These are phyloP conservation scores for Lithophane socia DNA, from an alignment of 2,888 invertebrate species.

Conservation along the genomic window DNA sequence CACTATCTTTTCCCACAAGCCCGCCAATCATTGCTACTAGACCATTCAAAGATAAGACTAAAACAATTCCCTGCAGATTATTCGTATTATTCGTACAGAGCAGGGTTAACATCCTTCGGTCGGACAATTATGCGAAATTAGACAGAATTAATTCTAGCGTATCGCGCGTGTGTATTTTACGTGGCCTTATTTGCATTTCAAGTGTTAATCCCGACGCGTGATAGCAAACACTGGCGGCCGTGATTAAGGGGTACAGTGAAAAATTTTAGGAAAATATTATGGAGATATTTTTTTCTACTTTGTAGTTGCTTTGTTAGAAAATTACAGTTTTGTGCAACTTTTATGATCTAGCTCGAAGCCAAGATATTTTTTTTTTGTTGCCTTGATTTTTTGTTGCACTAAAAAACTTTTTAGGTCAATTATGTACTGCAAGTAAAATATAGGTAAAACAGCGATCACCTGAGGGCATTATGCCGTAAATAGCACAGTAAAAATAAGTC, in stretches of 20 bases:
- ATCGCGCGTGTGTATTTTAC: slow-evolving; percentile 66
- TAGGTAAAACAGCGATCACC: too few species aligned
- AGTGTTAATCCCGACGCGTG: slow-evolving; percentile 68
- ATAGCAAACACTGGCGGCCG: slow-evolving; percentile 62
- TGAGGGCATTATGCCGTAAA: too few species aligned
- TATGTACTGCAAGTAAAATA: too few species aligned
- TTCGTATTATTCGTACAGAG: slow-evolving; percentile 58
- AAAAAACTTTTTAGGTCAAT: too few species aligned
- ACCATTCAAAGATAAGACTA: slow-evolving; percentile 58
- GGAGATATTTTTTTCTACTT: slow-evolving; percentile 23
- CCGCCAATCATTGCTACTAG: slow-evolving; percentile 46
- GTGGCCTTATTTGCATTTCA: slow-evolving; percentile 71
- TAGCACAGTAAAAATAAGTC: too few species aligned
- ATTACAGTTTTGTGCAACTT: neutral
- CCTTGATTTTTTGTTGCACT: too few species aligned
- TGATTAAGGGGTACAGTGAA: slow-evolving; percentile 50
- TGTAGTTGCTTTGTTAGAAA: slow-evolving; percentile 13
- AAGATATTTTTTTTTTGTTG: too few species aligned
- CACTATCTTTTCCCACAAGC: slow-evolving; percentile 37
- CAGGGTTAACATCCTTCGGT: slow-evolving; percentile 64
- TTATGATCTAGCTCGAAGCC: neutral
- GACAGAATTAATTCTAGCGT: slow-evolving; percentile 67
- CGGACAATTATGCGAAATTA: slow-evolving; percentile 71
- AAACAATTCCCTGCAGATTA: slow-evolving; percentile 61
- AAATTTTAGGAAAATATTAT: slow-evolving; percentile 1